Percentiles rank a stretch among this genome's conserved stretches.
phyloP scores from a whole-genome alignment of 2,113 vertebrate species.

The Nettapus auritus region DNA sequence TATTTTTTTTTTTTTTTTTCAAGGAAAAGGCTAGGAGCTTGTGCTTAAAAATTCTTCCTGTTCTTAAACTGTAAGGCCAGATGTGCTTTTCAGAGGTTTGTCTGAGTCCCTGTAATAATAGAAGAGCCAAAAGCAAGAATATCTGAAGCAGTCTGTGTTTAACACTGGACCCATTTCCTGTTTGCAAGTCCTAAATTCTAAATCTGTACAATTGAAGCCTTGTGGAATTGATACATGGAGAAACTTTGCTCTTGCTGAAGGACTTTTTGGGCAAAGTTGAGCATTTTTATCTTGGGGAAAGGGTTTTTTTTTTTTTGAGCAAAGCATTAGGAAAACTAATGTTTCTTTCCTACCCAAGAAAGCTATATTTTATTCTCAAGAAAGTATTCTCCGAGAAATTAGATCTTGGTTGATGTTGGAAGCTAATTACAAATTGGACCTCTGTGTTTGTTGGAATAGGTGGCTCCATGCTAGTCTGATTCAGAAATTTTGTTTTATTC shows the following conservation, averaged over 20 bases:
- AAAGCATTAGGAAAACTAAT: not conserved
- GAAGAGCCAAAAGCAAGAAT: not conserved
- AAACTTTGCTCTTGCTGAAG: not conserved
- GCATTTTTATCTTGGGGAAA: not conserved
- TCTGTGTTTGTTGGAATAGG: not conserved
- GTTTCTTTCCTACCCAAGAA: rapidly evolving
- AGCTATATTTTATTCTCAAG: not conserved
- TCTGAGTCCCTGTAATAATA: not conserved
- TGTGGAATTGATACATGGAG: not conserved
- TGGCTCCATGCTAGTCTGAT: not conserved
- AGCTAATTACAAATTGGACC: not conserved
- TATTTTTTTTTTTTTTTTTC: not conserved
- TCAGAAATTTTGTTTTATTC: not conserved
- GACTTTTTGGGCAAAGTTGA: rapidly evolving
- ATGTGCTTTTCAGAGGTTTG: not conserved
- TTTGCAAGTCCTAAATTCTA: not conserved
- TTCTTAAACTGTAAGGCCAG: not conserved
- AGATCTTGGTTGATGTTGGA: not conserved
- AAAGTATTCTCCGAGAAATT: not conserved
- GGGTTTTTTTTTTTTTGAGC: not conserved
- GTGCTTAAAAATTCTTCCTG: not conserved
- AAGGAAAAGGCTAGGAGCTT: not conserved
- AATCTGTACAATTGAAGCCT: not conserved
- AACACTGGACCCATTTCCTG: not conserved
- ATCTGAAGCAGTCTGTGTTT: not conserved